Conservation (phyloP, 2,888 invertebrate species). For the Stratiomys singularior region DNA sequence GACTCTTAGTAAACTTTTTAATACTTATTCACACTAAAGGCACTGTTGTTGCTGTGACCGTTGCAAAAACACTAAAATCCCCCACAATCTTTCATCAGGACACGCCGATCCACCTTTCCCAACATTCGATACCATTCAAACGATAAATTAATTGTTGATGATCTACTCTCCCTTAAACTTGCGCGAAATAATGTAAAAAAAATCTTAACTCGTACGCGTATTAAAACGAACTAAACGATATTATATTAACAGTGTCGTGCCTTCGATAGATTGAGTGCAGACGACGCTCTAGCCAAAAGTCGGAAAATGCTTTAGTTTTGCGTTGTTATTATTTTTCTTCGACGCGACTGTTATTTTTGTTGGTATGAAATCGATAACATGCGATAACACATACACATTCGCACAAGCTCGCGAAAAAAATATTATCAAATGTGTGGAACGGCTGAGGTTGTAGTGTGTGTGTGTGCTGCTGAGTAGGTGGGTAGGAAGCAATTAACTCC, state of each 20-base stretch:
- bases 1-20: no score
- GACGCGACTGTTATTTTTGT: neutral
- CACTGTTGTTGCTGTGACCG: no score
- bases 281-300: neutral
- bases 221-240: neutral
- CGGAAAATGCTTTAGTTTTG: neutral
- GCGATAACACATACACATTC: conserved; percentile 16
- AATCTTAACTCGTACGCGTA: conserved; percentile 4
- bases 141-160: no score
- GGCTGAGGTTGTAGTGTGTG: neutral
- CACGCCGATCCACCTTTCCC: no score
- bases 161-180: no score
- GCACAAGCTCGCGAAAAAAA: neutral
- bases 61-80: no score
- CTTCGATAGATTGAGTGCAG: no score
- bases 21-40: no score
- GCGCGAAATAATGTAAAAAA: no score
- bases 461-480: neutral
- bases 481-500: neutral
- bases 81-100: no score
- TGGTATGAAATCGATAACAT: conserved; percentile 14
- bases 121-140: no score
- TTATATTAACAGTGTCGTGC: neutral
- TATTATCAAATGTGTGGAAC: neutral
- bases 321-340: neutral